These are phyloP conservation scores for Serinus canaria DNA, from an alignment of 2,113 vertebrate genomes.

Conservation along the genomic window DNA sequence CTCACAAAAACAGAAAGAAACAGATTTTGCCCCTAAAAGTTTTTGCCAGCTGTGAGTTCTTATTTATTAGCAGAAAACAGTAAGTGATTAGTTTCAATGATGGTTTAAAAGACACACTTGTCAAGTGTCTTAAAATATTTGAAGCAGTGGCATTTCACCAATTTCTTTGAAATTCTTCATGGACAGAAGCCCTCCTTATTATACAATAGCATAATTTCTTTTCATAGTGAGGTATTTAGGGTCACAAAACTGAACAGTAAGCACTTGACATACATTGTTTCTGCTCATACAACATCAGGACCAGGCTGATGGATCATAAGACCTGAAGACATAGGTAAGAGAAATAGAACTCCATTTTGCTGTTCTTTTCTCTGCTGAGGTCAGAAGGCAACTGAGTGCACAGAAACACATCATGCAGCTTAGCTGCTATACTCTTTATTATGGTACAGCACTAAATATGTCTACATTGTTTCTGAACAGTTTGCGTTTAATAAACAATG, in stretches of 20 bases:
- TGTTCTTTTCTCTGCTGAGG: not conserved
- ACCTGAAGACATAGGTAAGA: not conserved
- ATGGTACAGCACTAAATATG: not conserved
- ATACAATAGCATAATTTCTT: not conserved
- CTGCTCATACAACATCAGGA: not conserved
- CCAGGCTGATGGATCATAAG: not conserved
- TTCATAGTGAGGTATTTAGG: not conserved
- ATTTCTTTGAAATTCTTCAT: not conserved
- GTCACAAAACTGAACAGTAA: not conserved
- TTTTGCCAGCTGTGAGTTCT: not conserved
- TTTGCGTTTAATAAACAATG: not conserved
- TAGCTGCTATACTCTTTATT: not conserved
- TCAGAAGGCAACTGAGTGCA: not conserved
- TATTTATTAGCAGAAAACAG: constrained; percentile 1
- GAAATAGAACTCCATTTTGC: not conserved
- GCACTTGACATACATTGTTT: not conserved
- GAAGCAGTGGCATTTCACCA: not conserved
- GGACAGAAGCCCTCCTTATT: not conserved
- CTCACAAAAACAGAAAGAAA: not conserved
- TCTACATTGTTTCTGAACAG: not conserved
- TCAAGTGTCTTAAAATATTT: not conserved
- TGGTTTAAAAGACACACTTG: constrained; percentile 22
- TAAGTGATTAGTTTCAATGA: not conserved
- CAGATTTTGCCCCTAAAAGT: constrained; percentile 24
- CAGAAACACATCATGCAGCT: not conserved